Base-by-base conservation (phyloP, 2,113 vertebrate genomes). In the Meles meles region DNA sequence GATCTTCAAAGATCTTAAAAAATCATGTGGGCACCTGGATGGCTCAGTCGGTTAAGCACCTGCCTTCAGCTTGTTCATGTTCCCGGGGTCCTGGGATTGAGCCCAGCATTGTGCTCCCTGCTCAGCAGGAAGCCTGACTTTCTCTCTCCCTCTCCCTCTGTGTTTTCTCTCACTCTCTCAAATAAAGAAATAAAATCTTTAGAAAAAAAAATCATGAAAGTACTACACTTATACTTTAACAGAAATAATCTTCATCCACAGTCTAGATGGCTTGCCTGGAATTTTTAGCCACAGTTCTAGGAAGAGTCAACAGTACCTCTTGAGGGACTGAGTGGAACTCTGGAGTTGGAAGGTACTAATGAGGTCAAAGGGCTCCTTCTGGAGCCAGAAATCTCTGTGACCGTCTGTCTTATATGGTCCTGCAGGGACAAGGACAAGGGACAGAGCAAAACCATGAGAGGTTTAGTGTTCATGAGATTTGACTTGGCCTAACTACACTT, bases 141-240 rank as follows among this genome's bases (percentile, higher is more conserved):
- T 59, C 57, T 8, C 7, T 25, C 57, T 1, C 23, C 23, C 59
- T 59, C 57, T 12, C 23, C 9, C 59, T 61, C 25, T 61, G 59
- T 61, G 23, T 61, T 61, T 27, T 27, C 4, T 61, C 59, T 61
- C 9, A 11, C 59, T 27, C 59, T 61, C 59, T 61, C 59, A 61
- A 27, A 61, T 61, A 61, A 61, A 61, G 25, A 61, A 61, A 61
- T 61, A 61, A 61, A 61, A 27, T 61, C 23, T 61, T 61, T 61
- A 27, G 25, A 2, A 27, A 61, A 61, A 96, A 93, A 95, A 92
- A 76, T 93, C 39, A 69, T 42, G 67, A 94, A 85, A 47, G 84
- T 8, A 89, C 1, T 13, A 4, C 49, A 91, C 90, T 81, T 69
- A 79, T 93, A 89, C 94, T 98, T 96, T 81, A 93, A 92, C 77